Conservation (phyloP, 92 coral and sea anemone species). For the Meandrina meandrites region DNA sequence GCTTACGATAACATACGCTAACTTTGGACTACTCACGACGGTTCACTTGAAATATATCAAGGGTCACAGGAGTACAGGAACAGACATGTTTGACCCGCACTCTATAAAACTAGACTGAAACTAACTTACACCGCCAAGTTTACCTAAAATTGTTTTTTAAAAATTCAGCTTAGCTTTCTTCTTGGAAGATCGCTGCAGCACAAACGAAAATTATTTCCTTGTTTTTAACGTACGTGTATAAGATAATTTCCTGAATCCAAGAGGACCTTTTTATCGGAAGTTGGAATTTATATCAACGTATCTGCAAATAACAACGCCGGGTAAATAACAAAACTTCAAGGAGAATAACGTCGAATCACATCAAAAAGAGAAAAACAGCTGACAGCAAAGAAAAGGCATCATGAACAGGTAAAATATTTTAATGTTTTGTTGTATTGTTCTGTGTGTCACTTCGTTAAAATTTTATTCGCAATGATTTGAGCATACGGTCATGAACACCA, state of each 20-base stretch:
- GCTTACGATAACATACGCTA: background rate
- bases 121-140: too few species aligned
- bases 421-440: background rate
- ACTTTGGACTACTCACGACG: too few species aligned
- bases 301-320: background rate
- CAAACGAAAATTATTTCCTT: background rate
- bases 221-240: background rate
- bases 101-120: too few species aligned
- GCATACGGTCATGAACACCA: too few species aligned
- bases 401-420: constrained; percentile 22
- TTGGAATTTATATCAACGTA: background rate
- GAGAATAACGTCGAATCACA: background rate
- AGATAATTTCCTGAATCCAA: too few species aligned
- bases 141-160: background rate
- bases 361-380: background rate
- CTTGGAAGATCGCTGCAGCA: background rate
- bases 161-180: background rate
- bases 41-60: too few species aligned
- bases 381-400: background rate
- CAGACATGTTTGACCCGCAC: background rate
- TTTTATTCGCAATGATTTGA: too few species aligned
- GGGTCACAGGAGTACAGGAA: background rate
- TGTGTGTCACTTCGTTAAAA: background rate
- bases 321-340: background rate
- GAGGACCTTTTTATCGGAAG: background rate